Base-by-base conservation (phyloP, 1,140 invertebrate genomes). In the Aradophagus sp. region DNA sequence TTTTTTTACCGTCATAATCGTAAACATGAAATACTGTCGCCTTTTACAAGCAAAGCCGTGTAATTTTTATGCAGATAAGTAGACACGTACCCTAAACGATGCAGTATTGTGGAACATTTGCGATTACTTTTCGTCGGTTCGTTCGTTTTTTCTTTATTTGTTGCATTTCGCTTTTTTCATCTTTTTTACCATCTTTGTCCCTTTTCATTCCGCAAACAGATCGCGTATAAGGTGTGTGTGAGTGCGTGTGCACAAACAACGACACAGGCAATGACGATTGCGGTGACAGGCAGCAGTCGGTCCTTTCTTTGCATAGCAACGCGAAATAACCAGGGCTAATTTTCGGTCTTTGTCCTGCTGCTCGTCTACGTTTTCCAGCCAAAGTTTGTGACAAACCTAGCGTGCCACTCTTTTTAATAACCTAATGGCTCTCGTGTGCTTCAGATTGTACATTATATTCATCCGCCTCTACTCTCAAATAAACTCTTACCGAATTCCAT, bases 401-500 rank as follows among this genome's bases (percentile, higher is more conserved):
- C 66, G 62, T 68, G 67, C 67, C 63, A 69, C 74, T 79, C 75
- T 81, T 68, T 84, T 84, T 84, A 84, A 84, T 84, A 83, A 84
- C 80, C 80, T 83, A 84, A 83, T 84, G 82, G 82, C 80, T 84
- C 79, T 83, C 78, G 80, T 74, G 71, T 75, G 74, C 58, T 17
- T 32, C 34, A 35, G 42, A 53, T 48, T 59, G 73, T 69, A 77
- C 75, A 76, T 78, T 78, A 81, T 76, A 73, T 70, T 44, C 50
- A 38, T 73, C 69, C 73, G 79, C 77, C 74, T 71, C 41, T 31
- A 36, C 71, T 65, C 56, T 56, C 42, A 11, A 17, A 56, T 20
- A 29, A 58, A 61, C 53, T 66, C 41, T 67, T 53, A 41, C 52
- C 66, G 50, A 70, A 56, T 75, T 53, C 42, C 70, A 62, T 15